These are phyloP conservation scores for Anastrepha ludens DNA, from an alignment of 1,140 invertebrate genomes.

Conservation along the genomic window DNA sequence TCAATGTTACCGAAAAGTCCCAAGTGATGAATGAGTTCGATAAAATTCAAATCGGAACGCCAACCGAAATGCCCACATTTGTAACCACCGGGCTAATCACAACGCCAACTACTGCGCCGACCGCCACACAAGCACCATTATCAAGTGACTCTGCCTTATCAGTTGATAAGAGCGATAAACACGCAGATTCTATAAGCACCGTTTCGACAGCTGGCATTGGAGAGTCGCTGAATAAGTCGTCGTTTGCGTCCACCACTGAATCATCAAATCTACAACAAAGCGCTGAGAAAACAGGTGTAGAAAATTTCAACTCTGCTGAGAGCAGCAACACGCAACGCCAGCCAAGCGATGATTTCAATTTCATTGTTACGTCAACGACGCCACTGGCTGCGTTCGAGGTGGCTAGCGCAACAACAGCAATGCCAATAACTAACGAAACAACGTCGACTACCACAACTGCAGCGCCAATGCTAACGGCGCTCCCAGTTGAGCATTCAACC, in stretches of 20 bases:
- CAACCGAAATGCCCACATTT: neutral
- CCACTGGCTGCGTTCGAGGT: neutral
- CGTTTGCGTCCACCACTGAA: neutral
- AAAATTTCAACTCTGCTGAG: neutral
- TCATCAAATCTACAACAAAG: neutral
- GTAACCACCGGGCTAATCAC: neutral
- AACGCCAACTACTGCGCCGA: neutral
- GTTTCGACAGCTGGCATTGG: constrained; percentile 35
- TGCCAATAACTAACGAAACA: neutral
- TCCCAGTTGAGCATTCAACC: constrained; percentile 50
- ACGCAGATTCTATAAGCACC: constrained; percentile 23
- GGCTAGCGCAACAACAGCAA: constrained; percentile 53
- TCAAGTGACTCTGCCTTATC: constrained; percentile 36
- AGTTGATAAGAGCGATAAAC: constrained; percentile 45
- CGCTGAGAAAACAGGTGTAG: neutral
- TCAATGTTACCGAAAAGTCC: neutral
- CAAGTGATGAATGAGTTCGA: constrained; percentile 11
- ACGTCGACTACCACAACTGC: neutral
- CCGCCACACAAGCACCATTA: neutral
- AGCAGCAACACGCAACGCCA: constrained; percentile 3
- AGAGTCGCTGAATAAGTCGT: constrained; percentile 11
- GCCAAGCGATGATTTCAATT: constrained; percentile 46
- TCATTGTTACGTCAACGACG: constrained; percentile 41
- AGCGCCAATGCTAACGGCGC: constrained; percentile 12
- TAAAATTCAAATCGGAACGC: neutral